Conservation (phyloP, 1,140 invertebrate species). For the Orussus abietinus region DNA sequence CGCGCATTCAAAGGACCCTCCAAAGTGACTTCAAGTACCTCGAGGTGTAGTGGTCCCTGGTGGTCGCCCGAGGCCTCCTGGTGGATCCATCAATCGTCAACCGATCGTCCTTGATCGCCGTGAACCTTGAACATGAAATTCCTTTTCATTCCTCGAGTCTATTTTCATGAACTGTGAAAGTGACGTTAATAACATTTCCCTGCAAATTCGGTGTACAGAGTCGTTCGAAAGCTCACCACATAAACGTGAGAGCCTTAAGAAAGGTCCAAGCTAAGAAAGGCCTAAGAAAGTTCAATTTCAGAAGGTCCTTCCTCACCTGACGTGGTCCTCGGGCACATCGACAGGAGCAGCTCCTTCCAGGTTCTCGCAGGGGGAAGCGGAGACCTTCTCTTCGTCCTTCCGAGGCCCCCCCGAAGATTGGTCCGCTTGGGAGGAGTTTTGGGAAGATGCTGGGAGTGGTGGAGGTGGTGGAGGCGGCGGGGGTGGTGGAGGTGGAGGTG, state of each 20-base stretch:
- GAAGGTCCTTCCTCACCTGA: conserved; percentile 27
- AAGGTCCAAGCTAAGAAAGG: conserved; percentile 1
- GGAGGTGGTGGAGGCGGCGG: conserved; percentile 18
- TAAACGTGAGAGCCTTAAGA: not conserved
- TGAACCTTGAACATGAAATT: conserved; percentile 1
- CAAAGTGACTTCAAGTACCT: too few species aligned
- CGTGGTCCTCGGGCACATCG: conserved; percentile 32
- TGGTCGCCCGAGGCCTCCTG: conserved; percentile 33
- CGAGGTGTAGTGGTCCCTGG: conserved; percentile 47
- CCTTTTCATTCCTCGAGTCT: not conserved
- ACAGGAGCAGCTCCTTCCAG: conserved; percentile 18
- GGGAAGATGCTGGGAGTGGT: conserved; percentile 15
- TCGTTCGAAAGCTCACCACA: too few species aligned
- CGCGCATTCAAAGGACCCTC: too few species aligned
- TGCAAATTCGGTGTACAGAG: too few species aligned
- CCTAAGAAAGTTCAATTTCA: not conserved
- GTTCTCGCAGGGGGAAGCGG: too few species aligned
- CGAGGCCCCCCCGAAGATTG: too few species aligned
- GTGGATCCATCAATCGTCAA: conserved; percentile 35
- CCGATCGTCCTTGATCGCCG: conserved; percentile 32
- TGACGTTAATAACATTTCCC: conserved; percentile 1
- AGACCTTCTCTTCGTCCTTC: conserved; percentile 29
- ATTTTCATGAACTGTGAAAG: not conserved
- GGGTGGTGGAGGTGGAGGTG: conserved; percentile 24
- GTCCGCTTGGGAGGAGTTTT: too few species aligned